Percentiles rank a stretch among this genome's conserved stretches.
Conservation (phyloP, 2,797 vertebrate species). For the Hippopotamyrus pictus region DNA sequence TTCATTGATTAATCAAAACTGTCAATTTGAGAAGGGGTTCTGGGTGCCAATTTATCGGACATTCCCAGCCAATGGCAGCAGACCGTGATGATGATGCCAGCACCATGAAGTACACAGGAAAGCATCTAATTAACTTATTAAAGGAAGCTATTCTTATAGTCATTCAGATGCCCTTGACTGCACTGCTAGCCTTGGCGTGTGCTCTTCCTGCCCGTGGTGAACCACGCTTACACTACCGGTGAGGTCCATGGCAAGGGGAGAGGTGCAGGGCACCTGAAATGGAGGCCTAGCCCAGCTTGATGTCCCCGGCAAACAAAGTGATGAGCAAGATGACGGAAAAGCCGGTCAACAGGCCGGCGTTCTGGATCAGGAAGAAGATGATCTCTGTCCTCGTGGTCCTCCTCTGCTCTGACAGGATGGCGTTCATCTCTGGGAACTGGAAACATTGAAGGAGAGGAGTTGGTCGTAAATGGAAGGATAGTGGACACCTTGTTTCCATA, state of each 20-base stretch:
- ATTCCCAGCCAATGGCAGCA: background rate
- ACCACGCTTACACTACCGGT: too few species aligned
- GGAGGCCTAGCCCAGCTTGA: conserved; percentile 53
- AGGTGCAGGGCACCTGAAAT: background rate
- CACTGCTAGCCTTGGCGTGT: background rate
- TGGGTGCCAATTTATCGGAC: background rate
- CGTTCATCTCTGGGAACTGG: conserved; percentile 73
- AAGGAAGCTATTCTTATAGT: background rate
- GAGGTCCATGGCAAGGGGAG: background rate
- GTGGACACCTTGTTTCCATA: background rate
- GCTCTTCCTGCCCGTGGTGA: background rate
- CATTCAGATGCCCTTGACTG: background rate
- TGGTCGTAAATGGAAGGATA: background rate
- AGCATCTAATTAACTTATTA: background rate
- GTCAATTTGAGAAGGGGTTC: background rate
- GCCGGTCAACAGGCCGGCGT: conserved; percentile 60
- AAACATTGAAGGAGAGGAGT: conserved; percentile 11
- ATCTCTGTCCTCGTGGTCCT: conserved; percentile 41
- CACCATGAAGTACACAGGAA: background rate
- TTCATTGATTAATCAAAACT: background rate
- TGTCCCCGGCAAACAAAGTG: conserved; percentile 60
- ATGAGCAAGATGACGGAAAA: conserved; percentile 67
- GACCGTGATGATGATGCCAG: background rate
- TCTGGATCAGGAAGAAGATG: conserved; percentile 68
- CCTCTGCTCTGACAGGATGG: conserved; percentile 47